Conservation (phyloP, 2,888 invertebrate genomes). For the Drosophila demipolita region DNA sequence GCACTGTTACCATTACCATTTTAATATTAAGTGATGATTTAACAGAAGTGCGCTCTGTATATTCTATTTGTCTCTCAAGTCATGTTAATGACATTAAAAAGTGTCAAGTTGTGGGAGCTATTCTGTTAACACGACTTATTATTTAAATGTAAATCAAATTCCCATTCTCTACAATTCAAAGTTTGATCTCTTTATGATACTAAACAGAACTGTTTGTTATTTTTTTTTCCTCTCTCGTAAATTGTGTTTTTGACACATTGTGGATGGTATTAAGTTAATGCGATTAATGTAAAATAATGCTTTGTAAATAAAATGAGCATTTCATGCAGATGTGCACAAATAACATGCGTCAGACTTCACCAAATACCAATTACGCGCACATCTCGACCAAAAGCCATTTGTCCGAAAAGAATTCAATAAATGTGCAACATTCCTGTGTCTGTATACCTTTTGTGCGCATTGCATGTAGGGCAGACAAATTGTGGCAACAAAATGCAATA, state of each 20-base stretch:
- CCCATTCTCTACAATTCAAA: neutral
- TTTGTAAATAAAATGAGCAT: conserved; percentile 6
- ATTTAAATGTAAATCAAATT: too few species aligned
- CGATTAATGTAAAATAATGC: neutral
- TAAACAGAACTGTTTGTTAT: neutral
- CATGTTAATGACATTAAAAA: neutral
- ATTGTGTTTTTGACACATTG: neutral
- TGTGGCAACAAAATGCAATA: conserved; percentile 63
- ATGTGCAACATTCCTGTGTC: conserved; percentile 6
- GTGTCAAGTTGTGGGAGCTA: neutral
- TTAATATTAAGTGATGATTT: conserved; percentile 1
- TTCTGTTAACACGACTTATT: neutral
- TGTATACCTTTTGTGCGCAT: conserved; percentile 1
- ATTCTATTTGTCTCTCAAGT: neutral
- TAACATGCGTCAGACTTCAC: neutral
- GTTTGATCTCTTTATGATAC: neutral
- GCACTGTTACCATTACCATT: neutral
- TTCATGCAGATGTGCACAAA: neutral
- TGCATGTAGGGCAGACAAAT: conserved; percentile 32
- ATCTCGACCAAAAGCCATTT: conserved; percentile 25
- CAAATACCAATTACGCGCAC: conserved; percentile 5
- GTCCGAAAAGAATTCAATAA: conserved; percentile 27
- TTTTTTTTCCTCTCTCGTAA: neutral
- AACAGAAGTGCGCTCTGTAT: neutral
- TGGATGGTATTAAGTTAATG: conserved; percentile 1